Conservation (phyloP, 1,140 invertebrate genomes). For the Metaphire vulgaris region DNA sequence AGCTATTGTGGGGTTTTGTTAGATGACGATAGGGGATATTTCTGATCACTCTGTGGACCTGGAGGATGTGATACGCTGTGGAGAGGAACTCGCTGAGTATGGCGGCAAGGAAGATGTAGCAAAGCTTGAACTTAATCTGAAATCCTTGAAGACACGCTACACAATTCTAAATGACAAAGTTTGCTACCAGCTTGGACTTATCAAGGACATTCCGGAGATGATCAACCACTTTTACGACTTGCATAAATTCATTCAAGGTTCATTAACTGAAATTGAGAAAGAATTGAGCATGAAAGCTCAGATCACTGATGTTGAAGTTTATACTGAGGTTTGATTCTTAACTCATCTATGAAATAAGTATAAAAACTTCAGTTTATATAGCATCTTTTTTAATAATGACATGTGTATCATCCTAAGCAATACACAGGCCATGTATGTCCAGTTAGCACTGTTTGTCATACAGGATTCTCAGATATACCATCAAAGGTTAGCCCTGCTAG, state of each 20-base stretch:
- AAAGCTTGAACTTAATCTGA: not conserved
- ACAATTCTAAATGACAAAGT: constrained; percentile 69
- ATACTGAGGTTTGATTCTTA: not conserved
- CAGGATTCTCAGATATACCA: too few relatives aligned
- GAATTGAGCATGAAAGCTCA: not conserved
- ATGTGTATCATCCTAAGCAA: too few relatives aligned
- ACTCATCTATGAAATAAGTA: constrained; percentile 65
- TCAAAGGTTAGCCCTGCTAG: too few relatives aligned
- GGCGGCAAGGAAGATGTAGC: not conserved
- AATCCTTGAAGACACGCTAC: constrained; percentile 55
- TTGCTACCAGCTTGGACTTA: constrained; percentile 68
- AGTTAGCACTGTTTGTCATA: too few relatives aligned
- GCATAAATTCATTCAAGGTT: not conserved
- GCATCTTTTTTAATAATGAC: not conserved
- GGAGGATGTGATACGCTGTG: not conserved
- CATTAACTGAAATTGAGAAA: not conserved
- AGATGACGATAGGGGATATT: not conserved
- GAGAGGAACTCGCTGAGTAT: not conserved
- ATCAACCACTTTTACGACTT: constrained; percentile 60
- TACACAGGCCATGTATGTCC: too few relatives aligned
- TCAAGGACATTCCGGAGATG: constrained; percentile 71
- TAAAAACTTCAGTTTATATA: not conserved
- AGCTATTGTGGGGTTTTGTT: too few relatives aligned
- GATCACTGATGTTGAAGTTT: constrained; percentile 1
- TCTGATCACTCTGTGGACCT: not conserved